Conservation (phyloP, 2,113 vertebrate species). For the Muntiacus reevesi region DNA sequence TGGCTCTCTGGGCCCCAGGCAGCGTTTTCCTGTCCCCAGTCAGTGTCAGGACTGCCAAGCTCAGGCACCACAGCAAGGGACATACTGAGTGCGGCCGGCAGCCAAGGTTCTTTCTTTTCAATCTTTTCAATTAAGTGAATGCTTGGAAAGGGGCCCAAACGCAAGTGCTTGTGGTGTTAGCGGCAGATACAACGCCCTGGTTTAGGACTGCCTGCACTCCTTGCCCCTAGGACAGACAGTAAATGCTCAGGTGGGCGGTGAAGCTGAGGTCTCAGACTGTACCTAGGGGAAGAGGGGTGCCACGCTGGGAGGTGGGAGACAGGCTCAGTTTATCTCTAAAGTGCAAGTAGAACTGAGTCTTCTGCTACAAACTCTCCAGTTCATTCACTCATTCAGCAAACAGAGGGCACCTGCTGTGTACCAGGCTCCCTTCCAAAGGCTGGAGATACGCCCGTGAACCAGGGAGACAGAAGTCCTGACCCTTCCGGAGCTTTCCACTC, state of each 20-base stretch:
- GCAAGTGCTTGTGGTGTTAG: not conserved
- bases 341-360: not conserved
- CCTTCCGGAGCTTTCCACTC: not conserved
- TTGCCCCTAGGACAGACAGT: accelerated
- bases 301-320: not conserved
- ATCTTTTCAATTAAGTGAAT: slow-evolving; percentile 55
- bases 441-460: accelerated
- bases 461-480: not conserved
- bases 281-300: not conserved
- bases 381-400: not conserved
- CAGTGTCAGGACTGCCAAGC: not conserved
- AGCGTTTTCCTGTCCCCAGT: not conserved
- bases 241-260: accelerated
- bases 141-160: slow-evolving; percentile 30
- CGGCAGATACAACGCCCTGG: accelerated
- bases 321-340: not conserved
- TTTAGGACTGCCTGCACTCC: not conserved
- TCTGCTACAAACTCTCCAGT: not conserved
- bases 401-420: not conserved
- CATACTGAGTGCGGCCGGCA: not conserved
- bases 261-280: not conserved
- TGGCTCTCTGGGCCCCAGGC: not conserved
- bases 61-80: not conserved
- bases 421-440: not conserved
- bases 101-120: not conserved